These are phyloP conservation scores for Orthosia gothica DNA, from an alignment of 2,888 invertebrate genomes.

Conservation along the genomic window DNA sequence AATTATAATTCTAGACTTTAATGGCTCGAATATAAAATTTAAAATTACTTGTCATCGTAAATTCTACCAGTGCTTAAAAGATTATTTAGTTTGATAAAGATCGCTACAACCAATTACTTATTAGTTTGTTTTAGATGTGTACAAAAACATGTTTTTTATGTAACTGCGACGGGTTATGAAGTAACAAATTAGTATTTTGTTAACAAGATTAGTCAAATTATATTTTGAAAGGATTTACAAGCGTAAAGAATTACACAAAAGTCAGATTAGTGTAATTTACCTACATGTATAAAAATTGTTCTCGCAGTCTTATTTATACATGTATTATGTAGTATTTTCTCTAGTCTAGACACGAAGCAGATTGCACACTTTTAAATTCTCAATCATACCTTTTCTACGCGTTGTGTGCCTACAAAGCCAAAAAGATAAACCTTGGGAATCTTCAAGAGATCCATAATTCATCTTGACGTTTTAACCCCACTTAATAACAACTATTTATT, in stretches of 20 bases:
- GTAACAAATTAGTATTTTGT: conserved; percentile 11
- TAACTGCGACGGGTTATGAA: conserved; percentile 4
- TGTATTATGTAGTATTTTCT: neutral
- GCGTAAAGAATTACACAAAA: neutral
- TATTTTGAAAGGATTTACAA: conserved; percentile 12
- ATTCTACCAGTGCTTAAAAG: neutral
- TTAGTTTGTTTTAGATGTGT: conserved; percentile 18
- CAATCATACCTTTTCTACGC: conserved; percentile 3
- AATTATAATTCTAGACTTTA: conserved; percentile 27
- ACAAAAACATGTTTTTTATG: conserved; percentile 23
- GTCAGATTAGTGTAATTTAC: neutral
- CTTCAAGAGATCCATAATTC: conserved; percentile 30
- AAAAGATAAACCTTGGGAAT: conserved; percentile 16
- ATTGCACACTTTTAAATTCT: conserved; percentile 13
- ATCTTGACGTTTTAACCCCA: conserved; percentile 46
- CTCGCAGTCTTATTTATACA: neutral
- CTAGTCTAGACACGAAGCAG: neutral
- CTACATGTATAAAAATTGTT: neutral
- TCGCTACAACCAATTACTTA: conserved; percentile 23
- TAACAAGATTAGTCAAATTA: conserved; percentile 12
- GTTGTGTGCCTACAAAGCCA: neutral
- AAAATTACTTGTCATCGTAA: conserved; percentile 29
- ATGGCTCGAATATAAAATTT: conserved; percentile 9
- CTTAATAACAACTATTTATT: conserved; percentile 55
- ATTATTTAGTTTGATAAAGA: conserved; percentile 8